Percentiles rank a stretch among this genome's conserved stretches.
Evolutionary conservation across 2,113 vertebrate genomes (phyloP).

Genomic region (Laticauda colubrina): DNA sequence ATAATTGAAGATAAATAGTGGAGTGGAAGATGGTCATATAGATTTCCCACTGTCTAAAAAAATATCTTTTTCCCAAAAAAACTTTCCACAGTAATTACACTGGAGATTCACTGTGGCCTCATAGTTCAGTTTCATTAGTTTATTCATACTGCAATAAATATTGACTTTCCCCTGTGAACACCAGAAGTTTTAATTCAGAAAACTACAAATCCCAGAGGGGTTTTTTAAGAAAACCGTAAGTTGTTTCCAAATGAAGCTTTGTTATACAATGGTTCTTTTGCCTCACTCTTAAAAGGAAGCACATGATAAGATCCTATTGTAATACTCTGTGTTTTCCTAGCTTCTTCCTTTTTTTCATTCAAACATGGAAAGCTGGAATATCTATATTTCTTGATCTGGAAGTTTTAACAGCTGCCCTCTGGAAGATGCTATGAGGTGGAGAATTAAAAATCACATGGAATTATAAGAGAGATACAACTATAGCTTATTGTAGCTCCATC

Average conservation of each 20-base stretch:
- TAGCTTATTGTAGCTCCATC: not conserved
- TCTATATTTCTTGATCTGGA: not conserved
- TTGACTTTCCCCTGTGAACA: not conserved
- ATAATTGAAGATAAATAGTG: not conserved
- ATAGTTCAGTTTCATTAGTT: not conserved
- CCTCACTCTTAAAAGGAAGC: not conserved
- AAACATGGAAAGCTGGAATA: not conserved
- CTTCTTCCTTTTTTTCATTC: not conserved
- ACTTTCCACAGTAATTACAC: not conserved
- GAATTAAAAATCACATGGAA: not conserved
- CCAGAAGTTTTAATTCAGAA: not conserved
- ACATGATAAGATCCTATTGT: not conserved
- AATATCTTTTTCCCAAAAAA: constrained; percentile 10
- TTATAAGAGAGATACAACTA: not conserved
- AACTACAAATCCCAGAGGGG: not conserved
- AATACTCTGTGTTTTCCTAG: not conserved
- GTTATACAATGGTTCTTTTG: not conserved
- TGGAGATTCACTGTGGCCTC: not conserved
- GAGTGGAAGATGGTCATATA: not conserved
- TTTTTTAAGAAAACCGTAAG: not conserved
- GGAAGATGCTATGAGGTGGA: not conserved
- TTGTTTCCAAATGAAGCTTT: not conserved
- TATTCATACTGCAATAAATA: not conserved
- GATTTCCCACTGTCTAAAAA: constrained; percentile 29
- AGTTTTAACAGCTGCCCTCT: not conserved